phyloP scores from a whole-genome alignment of 2,113 vertebrate species.

The Opisthocomus hoazin region DNA sequence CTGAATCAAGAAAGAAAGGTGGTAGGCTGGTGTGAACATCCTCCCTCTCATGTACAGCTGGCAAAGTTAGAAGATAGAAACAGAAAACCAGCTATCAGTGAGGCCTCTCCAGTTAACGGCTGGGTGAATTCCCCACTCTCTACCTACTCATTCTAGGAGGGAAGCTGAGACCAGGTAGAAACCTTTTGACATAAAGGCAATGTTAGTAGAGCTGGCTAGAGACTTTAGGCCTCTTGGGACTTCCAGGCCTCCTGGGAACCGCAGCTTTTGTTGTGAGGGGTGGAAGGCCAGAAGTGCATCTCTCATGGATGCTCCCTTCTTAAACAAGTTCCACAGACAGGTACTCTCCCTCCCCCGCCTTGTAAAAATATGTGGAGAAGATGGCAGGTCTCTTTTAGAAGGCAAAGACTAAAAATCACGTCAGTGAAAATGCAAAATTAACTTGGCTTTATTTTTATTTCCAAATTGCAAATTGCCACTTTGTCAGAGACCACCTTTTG shows the following conservation, averaged over 20 bases:
- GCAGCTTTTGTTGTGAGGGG: not conserved
- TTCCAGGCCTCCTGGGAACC: not conserved
- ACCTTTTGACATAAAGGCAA: not conserved
- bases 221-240: not conserved
- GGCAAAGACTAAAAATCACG: not conserved
- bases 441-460: conserved; percentile 40
- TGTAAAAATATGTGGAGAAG: not conserved
- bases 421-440: not conserved
- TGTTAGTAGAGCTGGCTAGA: not conserved
- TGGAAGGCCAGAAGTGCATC: not conserved
- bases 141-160: not conserved
- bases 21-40: not conserved
- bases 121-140: not conserved
- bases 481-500: conserved; percentile 89
- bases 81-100: not conserved
- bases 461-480: not conserved
- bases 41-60: not conserved
- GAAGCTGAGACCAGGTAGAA: not conserved
- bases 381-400: not conserved
- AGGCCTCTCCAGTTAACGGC: not conserved
- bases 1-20: not conserved
- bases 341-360: not conserved
- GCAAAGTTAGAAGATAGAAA: not conserved
- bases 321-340: not conserved
- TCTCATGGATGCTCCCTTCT: not conserved